A percentile compares a stretch with the other conserved stretches of the same genome.
Conservation (phyloP, 2,888 invertebrate genomes). For the Oscheius sp. region DNA sequence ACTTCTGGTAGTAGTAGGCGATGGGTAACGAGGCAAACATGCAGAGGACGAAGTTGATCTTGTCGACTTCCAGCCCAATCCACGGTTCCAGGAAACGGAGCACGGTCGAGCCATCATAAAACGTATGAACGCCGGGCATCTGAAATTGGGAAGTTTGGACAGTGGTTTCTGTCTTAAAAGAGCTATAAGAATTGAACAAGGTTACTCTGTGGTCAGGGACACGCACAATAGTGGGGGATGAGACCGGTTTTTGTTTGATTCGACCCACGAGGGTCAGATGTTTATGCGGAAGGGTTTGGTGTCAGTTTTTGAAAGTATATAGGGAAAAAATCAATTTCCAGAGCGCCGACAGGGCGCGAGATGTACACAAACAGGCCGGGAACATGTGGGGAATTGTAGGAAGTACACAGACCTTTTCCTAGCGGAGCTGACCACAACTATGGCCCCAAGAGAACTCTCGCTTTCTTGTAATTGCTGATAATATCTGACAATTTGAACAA, state of each 20-base stretch:
- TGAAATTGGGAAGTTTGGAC: neutral
- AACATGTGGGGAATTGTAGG: too few relatives aligned
- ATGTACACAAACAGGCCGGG: too few relatives aligned
- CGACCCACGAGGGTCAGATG: too few relatives aligned
- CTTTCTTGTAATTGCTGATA: too few relatives aligned
- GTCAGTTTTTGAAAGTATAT: too few relatives aligned
- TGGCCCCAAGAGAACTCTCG: too few relatives aligned
- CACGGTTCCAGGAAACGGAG: slow-evolving; percentile 62
- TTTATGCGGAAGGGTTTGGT: too few relatives aligned
- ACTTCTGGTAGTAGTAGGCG: slow-evolving; percentile 55
- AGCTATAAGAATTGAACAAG: neutral
- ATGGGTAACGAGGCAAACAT: slow-evolving; percentile 59
- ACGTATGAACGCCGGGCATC: slow-evolving; percentile 71
- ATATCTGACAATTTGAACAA: too few relatives aligned
- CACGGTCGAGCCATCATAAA: slow-evolving; percentile 67
- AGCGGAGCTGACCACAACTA: too few relatives aligned
- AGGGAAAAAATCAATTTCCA: too few relatives aligned
- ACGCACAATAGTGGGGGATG: neutral
- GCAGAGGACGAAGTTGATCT: slow-evolving; percentile 66
- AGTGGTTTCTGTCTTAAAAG: neutral
- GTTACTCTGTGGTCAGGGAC: neutral
- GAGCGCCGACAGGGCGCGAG: too few relatives aligned
- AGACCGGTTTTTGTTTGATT: neutral
- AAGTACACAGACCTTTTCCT: too few relatives aligned
- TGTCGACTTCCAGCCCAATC: slow-evolving; percentile 65